These are phyloP conservation scores for Gymnoscopelus microlampas DNA, from an alignment of 2,797 vertebrate species.

Conservation along the genomic window DNA sequence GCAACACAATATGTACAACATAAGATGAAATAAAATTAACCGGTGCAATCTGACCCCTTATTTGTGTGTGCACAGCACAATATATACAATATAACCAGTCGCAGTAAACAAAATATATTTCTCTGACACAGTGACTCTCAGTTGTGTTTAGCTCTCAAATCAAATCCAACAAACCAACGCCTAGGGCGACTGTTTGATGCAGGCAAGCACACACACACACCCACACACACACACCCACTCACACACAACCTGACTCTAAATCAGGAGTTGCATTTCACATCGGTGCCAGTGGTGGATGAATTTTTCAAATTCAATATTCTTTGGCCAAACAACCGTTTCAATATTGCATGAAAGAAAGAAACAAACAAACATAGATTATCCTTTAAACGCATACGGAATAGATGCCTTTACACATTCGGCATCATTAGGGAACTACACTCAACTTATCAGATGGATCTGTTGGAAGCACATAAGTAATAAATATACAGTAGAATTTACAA, in stretches of 20 bases:
- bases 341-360: constrained; percentile 27
- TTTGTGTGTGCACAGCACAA: constrained; percentile 18
- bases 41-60: constrained; percentile 17
- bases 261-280: too few relatives aligned
- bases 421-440: not conserved
- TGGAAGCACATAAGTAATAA: constrained; percentile 25
- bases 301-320: not conserved
- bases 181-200: constrained; percentile 24
- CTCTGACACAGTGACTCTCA: constrained; percentile 49
- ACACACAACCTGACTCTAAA: too few relatives aligned
- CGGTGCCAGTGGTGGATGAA: too few relatives aligned
- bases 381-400: constrained; percentile 3
- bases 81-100: constrained; percentile 51
- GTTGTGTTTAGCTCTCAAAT: constrained; percentile 52
- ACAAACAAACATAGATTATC: constrained; percentile 10
- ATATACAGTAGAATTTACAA: constrained; percentile 29
- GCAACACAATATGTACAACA: too few relatives aligned
- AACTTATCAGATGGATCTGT: not conserved
- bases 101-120: constrained; percentile 44
- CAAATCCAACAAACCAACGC: constrained; percentile 37
- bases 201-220: constrained; percentile 27
- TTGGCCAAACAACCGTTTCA: constrained; percentile 33
- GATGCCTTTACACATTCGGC: constrained; percentile 1
- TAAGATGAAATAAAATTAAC: too few relatives aligned
- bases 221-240: too few relatives aligned